Evolutionary conservation across 2,113 vertebrate genomes (phyloP), one percentile per base, ranked within the genome.

Genomic region (Chloebia gouldiae): DNA sequence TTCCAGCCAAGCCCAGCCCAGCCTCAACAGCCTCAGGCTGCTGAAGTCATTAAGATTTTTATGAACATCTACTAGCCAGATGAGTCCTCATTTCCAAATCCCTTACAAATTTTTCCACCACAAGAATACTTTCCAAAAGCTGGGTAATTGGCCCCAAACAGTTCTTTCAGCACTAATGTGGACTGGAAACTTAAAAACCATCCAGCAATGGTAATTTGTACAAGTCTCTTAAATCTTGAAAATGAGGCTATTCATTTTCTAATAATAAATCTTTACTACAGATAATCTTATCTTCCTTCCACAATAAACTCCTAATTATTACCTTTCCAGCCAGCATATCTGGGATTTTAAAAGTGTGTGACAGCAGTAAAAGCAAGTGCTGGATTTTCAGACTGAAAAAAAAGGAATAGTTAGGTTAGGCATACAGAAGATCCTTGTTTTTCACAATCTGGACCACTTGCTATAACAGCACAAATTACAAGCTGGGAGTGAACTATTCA

Each of bases 191-290:
- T 81, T 42, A 90, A 92, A 86, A 76, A 54, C 1, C 10, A 5
- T 64, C 89, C 86, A 91, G 65, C 56, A 45, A 35, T 15, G 47
- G 81, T 92, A 91, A 89, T 92, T 96, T 86, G 64, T 91, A 49
- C 37, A 73, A 88, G 69, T 56, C 76, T 87, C 81, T 84, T 92
- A 89, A 78, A 94, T 90, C 89, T 96, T 92, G 88, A 91, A 96
- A 97, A 93, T 53, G 51, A 71, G 71, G 68, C 75, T 86, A 87
- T 92, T 91, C 35, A 30, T 95, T 96, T 91, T 89, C 82, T 95
- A 96, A 95, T 94, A 95, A 95, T 89, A 96, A 95, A 97, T 91
- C 92, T 94, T 96, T 91, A 94, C 71, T 86, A 51, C 72, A 94
- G 81, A 91, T 93, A 95, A 94, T 91, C 91, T 96, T 97, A 96